Evolutionary conservation across 2,113 vertebrate genomes (phyloP).

Genomic region (Anhinga rufa): DNA sequence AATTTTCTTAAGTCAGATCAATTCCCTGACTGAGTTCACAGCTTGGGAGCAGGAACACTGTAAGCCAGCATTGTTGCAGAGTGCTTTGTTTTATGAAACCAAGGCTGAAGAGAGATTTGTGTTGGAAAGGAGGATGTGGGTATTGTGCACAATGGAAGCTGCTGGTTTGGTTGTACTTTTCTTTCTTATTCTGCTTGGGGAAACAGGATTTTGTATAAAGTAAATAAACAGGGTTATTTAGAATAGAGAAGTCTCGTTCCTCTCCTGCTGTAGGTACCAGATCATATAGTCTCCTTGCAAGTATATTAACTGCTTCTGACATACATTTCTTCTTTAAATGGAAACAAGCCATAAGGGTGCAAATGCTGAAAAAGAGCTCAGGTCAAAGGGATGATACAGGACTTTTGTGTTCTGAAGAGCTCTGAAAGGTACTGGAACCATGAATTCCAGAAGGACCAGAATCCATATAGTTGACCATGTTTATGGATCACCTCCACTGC

Average conservation of each 20-base stretch:
- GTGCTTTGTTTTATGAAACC: slow-evolving; percentile 30
- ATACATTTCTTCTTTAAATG: not conserved
- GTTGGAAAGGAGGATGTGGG: slow-evolving; percentile 12
- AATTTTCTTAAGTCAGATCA: slow-evolving; percentile 17
- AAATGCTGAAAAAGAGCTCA: not conserved
- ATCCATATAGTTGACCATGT: not conserved
- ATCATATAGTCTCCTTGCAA: not conserved
- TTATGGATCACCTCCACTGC: not conserved
- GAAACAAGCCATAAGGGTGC: not conserved
- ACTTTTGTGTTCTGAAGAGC: not conserved
- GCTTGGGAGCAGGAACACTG: slow-evolving; percentile 8
- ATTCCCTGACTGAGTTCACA: slow-evolving; percentile 3
- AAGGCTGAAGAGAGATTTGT: slow-evolving; percentile 16
- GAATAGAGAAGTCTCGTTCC: not conserved
- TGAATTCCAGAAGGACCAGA: not conserved
- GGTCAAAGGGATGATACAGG: not conserved
- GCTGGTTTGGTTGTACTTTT: not conserved
- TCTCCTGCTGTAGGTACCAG: not conserved
- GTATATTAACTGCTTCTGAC: not conserved
- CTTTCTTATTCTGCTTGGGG: not conserved
- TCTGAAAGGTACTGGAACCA: not conserved
- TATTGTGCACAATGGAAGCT: not conserved
- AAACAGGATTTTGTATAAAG: not conserved
- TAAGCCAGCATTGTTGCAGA: slow-evolving; percentile 33
- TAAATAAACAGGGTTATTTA: not conserved